phyloP scores from a whole-genome alignment of 2,797 vertebrate genomes.

The Karalla daura region DNA sequence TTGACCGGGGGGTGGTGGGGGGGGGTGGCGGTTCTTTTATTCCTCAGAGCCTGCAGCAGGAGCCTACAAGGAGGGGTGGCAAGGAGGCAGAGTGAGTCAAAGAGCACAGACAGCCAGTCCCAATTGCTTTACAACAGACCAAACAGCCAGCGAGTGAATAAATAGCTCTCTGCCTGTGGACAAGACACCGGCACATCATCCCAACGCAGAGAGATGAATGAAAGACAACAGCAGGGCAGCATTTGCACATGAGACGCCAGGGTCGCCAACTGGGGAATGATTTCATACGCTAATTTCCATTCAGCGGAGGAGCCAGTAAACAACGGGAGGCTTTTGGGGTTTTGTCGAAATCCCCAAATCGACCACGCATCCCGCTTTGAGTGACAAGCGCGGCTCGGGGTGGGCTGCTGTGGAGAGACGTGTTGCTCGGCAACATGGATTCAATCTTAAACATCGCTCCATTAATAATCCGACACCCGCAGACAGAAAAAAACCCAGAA shows the following conservation, averaged over 20 bases:
- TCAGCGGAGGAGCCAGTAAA: constrained; percentile 37
- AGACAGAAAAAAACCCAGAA: not conserved
- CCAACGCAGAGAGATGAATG: constrained; percentile 50
- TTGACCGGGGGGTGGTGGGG: constrained; percentile 50
- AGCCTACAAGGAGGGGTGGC: constrained; percentile 41
- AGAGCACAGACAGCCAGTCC: constrained; percentile 38
- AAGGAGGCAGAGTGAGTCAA: constrained; percentile 59
- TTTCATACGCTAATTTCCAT: constrained; percentile 71
- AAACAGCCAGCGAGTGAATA: constrained; percentile 42
- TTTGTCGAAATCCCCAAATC: constrained; percentile 10
- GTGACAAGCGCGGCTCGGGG: not conserved
- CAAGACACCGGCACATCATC: constrained; percentile 45
- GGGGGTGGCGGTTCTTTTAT: no score
- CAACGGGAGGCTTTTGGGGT: constrained; percentile 18
- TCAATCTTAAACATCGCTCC: not conserved
- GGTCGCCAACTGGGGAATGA: constrained; percentile 36
- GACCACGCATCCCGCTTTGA: not conserved
- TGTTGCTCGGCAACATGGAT: constrained; percentile 63
- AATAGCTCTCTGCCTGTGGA: constrained; percentile 16
- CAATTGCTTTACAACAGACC: constrained; percentile 45
- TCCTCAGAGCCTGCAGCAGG: constrained; percentile 46
- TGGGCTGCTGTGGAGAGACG: constrained; percentile 1
- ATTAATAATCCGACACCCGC: not conserved
- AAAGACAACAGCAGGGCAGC: constrained; percentile 67
- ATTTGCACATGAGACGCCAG: constrained; percentile 75